phyloP scores from a whole-genome alignment of 2,113 vertebrate genomes.

The Rhynchopsitta pachyrhyncha region DNA sequence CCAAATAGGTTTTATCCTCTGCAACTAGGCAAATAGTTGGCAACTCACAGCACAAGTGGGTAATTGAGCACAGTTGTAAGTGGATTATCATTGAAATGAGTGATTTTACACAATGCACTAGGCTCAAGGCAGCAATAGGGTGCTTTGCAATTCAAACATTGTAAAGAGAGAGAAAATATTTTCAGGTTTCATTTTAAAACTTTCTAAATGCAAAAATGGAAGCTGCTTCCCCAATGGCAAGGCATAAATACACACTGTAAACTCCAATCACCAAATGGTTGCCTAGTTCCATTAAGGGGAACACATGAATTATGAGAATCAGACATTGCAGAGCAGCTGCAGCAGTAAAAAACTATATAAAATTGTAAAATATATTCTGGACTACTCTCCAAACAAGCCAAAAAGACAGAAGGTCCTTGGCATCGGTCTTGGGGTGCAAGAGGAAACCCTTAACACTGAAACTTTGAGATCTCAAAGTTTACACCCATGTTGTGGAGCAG shows the following conservation, averaged over 20 bases:
- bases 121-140: conserved; percentile 60
- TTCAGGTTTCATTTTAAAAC: conserved; percentile 56
- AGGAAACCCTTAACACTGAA: not conserved
- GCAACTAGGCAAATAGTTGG: conserved; percentile 44
- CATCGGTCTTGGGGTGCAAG: not conserved
- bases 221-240: conserved; percentile 29
- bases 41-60: conserved; percentile 32
- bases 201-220: conserved; percentile 38
- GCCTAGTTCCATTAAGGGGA: conserved; percentile 18
- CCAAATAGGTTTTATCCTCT: conserved; percentile 10
- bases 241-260: conserved; percentile 46
- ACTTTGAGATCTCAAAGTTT: not conserved
- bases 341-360: conserved; percentile 22
- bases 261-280: conserved; percentile 35
- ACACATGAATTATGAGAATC: conserved; percentile 39
- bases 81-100: conserved; percentile 56
- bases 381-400: conserved; percentile 3
- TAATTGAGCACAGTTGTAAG: conserved; percentile 52
- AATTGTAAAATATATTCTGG: conserved; percentile 5
- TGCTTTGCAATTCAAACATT: conserved; percentile 48
- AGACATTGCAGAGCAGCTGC: conserved; percentile 24
- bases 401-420: conserved; percentile 1
- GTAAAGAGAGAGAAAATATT: conserved; percentile 38
- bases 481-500: not conserved
- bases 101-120: conserved; percentile 35